These are phyloP conservation scores for Zhuqinia jingwanae DNA, from an alignment of 2,888 invertebrate species.

Conservation along the genomic window DNA sequence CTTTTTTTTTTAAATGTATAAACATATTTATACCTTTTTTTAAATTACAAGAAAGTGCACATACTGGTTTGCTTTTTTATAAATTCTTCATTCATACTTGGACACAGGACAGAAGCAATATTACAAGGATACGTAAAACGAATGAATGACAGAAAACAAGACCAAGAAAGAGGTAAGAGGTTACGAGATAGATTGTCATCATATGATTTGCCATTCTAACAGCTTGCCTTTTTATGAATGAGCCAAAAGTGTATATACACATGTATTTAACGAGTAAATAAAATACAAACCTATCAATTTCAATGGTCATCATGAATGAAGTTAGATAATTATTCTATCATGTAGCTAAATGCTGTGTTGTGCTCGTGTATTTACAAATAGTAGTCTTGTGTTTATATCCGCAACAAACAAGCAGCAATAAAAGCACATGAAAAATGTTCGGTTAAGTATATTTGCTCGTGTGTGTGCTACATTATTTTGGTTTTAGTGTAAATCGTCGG, in stretches of 20 bases:
- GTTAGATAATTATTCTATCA: background rate
- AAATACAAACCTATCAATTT: background rate
- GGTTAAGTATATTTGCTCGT: too few relatives aligned
- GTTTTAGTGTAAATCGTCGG: too few relatives aligned
- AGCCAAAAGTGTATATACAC: conserved; percentile 7
- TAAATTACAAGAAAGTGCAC: conserved; percentile 30
- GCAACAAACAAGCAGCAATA: too few relatives aligned
- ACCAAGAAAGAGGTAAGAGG: conserved; percentile 41
- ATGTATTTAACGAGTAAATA: background rate
- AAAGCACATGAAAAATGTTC: too few relatives aligned
- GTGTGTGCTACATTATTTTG: too few relatives aligned
- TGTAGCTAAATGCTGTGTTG: too few relatives aligned
- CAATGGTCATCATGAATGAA: background rate
- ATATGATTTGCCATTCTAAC: conserved; percentile 1
- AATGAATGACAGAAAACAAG: conserved; percentile 39
- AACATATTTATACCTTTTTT: background rate
- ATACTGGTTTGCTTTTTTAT: conserved; percentile 55
- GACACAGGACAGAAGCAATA: background rate
- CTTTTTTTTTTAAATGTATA: too few relatives aligned
- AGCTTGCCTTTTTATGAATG: conserved; percentile 48
- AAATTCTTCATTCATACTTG: conserved; percentile 1
- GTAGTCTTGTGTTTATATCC: too few relatives aligned
- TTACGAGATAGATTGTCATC: conserved; percentile 1
- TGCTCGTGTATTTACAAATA: too few relatives aligned
- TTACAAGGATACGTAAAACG: conserved; percentile 18